Conservation (phyloP, 2,113 vertebrate genomes). For the Bucco capensis region DNA sequence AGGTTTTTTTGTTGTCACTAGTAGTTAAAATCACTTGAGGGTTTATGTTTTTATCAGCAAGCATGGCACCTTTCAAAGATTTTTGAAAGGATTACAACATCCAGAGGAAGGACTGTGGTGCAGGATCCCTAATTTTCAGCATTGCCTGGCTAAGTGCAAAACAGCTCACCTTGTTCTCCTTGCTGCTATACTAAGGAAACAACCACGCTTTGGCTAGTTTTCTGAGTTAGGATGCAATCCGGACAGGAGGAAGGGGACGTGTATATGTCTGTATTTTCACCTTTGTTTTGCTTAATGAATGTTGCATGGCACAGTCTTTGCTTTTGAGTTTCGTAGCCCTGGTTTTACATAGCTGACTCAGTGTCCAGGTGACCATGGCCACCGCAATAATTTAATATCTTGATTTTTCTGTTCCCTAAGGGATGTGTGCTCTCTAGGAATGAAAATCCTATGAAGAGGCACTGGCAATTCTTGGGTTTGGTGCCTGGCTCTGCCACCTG, state of each 20-base stretch:
- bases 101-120: not conserved
- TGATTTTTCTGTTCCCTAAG: not conserved
- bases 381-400: not conserved
- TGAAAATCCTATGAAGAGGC: not conserved
- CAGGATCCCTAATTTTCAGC: slow-evolving; percentile 51
- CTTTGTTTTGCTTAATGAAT: not conserved
- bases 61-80: slow-evolving; percentile 60
- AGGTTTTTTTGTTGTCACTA: slow-evolving; percentile 9
- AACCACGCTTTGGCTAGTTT: not conserved
- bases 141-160: not conserved
- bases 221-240: not conserved
- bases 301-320: not conserved
- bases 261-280: not conserved
- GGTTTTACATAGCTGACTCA: not conserved
- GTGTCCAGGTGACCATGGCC: not conserved
- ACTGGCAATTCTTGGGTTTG: not conserved
- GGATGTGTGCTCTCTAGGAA: not conserved
- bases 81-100: slow-evolving; percentile 66
- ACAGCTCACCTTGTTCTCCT: not conserved
- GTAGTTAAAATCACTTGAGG: slow-evolving; percentile 69
- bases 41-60: slow-evolving; percentile 65
- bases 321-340: not conserved
- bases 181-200: not conserved
- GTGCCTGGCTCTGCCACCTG: not conserved
- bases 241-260: not conserved